These are phyloP conservation scores for Mercenaria mercenaria DNA, from an alignment of 1,140 invertebrate species.

Conservation along the genomic window DNA sequence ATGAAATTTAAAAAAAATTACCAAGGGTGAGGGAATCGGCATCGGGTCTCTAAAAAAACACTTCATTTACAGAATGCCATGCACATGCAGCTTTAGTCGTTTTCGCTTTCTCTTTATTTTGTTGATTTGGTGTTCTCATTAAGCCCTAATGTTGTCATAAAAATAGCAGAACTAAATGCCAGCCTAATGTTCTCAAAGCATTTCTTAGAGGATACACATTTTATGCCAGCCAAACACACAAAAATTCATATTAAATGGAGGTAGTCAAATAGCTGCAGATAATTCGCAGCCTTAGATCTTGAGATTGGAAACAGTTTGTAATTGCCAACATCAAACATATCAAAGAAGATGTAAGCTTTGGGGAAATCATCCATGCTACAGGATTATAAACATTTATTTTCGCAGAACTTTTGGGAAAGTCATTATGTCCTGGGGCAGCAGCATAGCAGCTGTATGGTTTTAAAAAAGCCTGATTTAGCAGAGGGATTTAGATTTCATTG, in stretches of 20 bases:
- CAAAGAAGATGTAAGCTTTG: background rate
- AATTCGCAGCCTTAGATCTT: constrained; percentile 1
- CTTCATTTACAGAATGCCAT: too few species aligned
- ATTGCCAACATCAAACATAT: constrained; percentile 15
- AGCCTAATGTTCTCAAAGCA: constrained; percentile 7
- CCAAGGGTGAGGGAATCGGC: too few species aligned
- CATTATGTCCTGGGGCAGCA: background rate
- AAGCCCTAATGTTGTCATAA: constrained; percentile 7
- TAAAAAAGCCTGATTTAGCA: too few species aligned
- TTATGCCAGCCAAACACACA: background rate
- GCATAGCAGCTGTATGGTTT: background rate
- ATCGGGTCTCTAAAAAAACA: too few species aligned
- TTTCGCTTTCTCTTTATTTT: background rate
- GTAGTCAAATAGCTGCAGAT: background rate
- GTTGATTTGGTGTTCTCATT: background rate
- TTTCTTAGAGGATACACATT: background rate
- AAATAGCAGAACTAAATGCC: constrained; percentile 21
- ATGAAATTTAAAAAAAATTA: too few species aligned
- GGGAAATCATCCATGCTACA: background rate
- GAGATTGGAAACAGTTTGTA: constrained; percentile 8
- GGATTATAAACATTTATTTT: background rate
- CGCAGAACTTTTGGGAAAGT: background rate
- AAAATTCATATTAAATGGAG: background rate
- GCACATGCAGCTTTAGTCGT: too few species aligned
- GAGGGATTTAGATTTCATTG: too few species aligned